These are phyloP conservation scores for Onychostoma macrolepis DNA, from an alignment of 2,113 vertebrate species.

Conservation along the genomic window DNA sequence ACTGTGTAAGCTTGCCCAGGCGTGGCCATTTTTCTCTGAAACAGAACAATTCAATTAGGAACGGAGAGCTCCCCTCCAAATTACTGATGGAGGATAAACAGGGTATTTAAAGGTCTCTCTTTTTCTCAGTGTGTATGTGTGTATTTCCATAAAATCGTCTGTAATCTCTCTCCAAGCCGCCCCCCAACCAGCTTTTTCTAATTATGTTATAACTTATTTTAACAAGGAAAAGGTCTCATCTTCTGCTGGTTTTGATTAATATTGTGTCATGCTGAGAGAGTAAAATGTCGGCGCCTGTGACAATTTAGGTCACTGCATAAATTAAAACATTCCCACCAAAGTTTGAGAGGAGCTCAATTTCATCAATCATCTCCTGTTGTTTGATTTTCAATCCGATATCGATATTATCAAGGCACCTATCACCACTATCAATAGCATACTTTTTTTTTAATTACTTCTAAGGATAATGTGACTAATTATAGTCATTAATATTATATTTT, in stretches of 20 bases:
- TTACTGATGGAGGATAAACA: slow-evolving; percentile 57
- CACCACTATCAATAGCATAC: not conserved
- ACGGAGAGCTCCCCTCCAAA: slow-evolving; percentile 50
- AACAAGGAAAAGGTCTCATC: slow-evolving; percentile 40
- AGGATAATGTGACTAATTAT: not conserved
- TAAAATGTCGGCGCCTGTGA: slow-evolving; percentile 4
- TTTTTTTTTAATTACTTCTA: not conserved
- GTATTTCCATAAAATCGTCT: slow-evolving; percentile 17
- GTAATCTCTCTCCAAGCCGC: not conserved
- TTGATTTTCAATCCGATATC: not conserved
- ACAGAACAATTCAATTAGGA: slow-evolving; percentile 63
- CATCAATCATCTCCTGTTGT: not conserved
- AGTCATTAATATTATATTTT: not conserved
- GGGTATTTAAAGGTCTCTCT: slow-evolving; percentile 38
- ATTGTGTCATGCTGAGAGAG: slow-evolving; percentile 18
- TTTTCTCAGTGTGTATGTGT: not conserved
- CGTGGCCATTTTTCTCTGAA: slow-evolving; percentile 45
- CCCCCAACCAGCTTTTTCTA: not conserved
- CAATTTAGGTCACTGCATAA: slow-evolving; percentile 39
- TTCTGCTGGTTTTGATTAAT: slow-evolving; percentile 35
- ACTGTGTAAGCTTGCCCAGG: slow-evolving; percentile 46
- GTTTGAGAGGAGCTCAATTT: not conserved
- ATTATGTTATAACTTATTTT: slow-evolving; percentile 44
- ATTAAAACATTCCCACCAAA: not conserved
- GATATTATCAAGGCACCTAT: not conserved